Evolutionary conservation across 1,140 invertebrate species (phyloP).

Genomic region (Asobara japonica): DNA sequence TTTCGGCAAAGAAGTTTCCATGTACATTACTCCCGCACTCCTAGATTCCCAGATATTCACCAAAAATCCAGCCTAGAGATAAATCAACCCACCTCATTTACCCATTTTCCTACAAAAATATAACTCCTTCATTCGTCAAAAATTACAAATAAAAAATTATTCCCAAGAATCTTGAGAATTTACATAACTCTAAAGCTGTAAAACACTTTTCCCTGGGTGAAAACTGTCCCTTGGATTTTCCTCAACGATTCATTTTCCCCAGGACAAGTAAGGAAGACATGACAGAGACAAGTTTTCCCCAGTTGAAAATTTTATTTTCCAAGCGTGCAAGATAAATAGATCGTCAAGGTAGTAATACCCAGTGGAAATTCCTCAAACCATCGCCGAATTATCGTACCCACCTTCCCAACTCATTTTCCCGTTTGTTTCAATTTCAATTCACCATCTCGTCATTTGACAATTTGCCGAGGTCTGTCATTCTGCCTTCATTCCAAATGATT

Average conservation of each 20-base stretch:
- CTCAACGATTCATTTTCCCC: not conserved
- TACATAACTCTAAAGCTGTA: no score
- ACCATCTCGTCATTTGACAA: constrained; percentile 45
- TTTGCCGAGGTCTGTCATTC: constrained; percentile 40
- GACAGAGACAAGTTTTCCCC: not conserved
- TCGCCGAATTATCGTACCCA: not conserved
- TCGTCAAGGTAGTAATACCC: not conserved
- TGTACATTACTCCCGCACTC: no score
- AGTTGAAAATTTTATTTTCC: not conserved
- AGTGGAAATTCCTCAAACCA: not conserved
- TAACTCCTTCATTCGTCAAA: no score
- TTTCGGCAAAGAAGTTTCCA: no score
- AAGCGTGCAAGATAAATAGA: not conserved
- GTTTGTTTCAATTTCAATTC: constrained; percentile 33
- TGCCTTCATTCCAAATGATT: not conserved
- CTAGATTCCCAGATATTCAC: no score
- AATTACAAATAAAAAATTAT: no score
- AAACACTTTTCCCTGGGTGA: not conserved
- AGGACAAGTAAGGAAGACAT: not conserved
- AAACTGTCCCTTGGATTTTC: not conserved
- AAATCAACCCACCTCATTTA: no score
- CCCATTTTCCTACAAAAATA: no score
- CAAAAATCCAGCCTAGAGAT: no score
- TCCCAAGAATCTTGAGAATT: no score
- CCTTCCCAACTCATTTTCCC: constrained; percentile 28